Evolutionary conservation across 2,797 vertebrate species (phyloP).

Genomic region (Gymnocypris eckloni): DNA sequence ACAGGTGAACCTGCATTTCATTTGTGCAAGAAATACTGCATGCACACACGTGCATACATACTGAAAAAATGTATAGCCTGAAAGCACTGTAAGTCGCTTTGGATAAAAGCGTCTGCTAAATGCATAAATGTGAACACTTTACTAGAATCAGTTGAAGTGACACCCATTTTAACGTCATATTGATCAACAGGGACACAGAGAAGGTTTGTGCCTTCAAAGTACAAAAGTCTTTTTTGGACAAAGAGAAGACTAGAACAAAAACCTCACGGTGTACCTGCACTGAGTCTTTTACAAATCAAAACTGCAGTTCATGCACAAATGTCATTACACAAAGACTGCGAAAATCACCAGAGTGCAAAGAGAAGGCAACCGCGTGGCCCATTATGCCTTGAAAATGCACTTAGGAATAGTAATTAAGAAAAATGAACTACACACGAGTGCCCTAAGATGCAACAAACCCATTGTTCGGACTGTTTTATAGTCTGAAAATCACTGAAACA

Average conservation of each 20-base stretch:
- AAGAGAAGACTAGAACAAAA: background rate
- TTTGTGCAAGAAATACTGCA: background rate
- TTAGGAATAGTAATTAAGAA: constrained; percentile 24
- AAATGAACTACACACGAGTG: background rate
- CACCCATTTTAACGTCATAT: background rate
- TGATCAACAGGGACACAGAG: background rate
- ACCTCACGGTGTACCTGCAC: background rate
- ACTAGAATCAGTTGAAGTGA: background rate
- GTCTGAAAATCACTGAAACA: constrained; percentile 30
- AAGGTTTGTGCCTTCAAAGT: background rate
- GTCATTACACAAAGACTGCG: background rate
- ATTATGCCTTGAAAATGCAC: constrained; percentile 17
- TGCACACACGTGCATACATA: no score
- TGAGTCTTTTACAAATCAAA: background rate
- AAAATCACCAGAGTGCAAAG: constrained; percentile 21
- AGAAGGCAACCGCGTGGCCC: background rate
- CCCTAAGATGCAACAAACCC: constrained; percentile 18
- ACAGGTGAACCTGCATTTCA: background rate
- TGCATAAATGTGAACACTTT: background rate
- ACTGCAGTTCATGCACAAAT: constrained; percentile 8
- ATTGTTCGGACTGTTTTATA: constrained; percentile 3
- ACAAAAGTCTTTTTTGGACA: background rate
- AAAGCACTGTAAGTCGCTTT: no score
- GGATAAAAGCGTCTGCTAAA: no score
- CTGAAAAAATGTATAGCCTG: no score